Conservation (phyloP, 2,888 invertebrate genomes). For the Tachina fera region DNA sequence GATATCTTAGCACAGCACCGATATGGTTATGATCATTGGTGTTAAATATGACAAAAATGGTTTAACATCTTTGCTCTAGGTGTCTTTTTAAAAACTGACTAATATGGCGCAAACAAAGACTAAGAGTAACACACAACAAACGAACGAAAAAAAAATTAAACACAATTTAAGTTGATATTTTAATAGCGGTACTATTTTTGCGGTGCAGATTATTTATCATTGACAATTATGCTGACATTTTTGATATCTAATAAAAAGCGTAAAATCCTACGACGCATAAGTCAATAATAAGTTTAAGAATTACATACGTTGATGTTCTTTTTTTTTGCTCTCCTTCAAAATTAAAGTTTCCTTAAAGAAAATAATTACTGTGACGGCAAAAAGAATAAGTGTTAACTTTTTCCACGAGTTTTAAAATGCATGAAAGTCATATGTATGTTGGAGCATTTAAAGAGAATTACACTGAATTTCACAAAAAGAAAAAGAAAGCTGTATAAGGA, state of each 20-base stretch:
- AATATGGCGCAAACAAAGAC: conserved; percentile 61
- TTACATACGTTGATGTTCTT: neutral
- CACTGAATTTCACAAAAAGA: neutral
- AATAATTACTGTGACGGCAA: conserved; percentile 24
- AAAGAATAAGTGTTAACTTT: neutral
- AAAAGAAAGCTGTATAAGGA: too few species aligned
- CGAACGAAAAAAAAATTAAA: conserved; percentile 7
- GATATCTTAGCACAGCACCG: conserved; percentile 32
- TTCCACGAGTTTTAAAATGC: neutral
- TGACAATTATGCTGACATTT: conserved; percentile 63
- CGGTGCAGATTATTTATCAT: conserved; percentile 51
- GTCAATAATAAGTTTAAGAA: conserved; percentile 32
- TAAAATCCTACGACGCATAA: conserved; percentile 55
- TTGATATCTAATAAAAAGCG: conserved; percentile 45
- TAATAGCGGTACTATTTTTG: conserved; percentile 69
- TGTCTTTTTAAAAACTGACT: conserved; percentile 46
- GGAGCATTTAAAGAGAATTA: neutral
- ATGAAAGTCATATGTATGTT: neutral
- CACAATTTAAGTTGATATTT: conserved; percentile 51
- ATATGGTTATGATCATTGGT: conserved; percentile 71
- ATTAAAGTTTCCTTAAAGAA: conserved; percentile 9
- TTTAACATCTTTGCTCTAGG: conserved; percentile 64
- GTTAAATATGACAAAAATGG: conserved; percentile 67
- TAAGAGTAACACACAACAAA: neutral
- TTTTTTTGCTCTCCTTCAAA: neutral